A percentile compares a stretch with the other conserved stretches of the same genome.
These are phyloP conservation scores for Orchesellides sinensis DNA, from an alignment of 2,888 invertebrate species.

Conservation along the genomic window DNA sequence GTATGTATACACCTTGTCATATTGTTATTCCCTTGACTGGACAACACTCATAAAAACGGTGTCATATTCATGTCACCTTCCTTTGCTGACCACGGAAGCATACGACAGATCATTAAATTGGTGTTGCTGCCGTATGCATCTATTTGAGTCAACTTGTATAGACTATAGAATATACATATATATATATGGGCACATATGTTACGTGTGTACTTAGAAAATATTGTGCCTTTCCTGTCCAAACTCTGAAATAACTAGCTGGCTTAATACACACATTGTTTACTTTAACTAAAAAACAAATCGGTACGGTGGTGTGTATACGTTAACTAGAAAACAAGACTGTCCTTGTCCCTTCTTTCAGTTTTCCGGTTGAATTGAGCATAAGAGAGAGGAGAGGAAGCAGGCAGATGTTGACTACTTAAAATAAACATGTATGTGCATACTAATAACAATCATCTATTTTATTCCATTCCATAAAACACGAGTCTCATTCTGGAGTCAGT, in stretches of 20 bases:
- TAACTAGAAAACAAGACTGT: conserved; percentile 28
- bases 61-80: conserved; percentile 66
- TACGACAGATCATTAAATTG: conserved; percentile 63
- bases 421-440: conserved; percentile 55
- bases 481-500: conserved; percentile 70
- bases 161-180: too few relatives aligned
- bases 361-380: conserved; percentile 57
- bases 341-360: conserved; percentile 44
- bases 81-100: conserved; percentile 59
- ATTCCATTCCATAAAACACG: conserved; percentile 73
- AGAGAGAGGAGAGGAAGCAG: conserved; percentile 15
- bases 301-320: not conserved
- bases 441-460: conserved; percentile 72
- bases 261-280: not conserved
- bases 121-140: conserved; percentile 14
- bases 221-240: not conserved
- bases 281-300: not conserved
- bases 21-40: conserved; percentile 57
- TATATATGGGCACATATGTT: too few relatives aligned
- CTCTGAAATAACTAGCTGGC: not conserved
- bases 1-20: conserved; percentile 64
- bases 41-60: conserved; percentile 45
- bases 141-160: too few relatives aligned
- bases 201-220: too few relatives aligned
- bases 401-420: conserved; percentile 47